These are phyloP conservation scores for Poeciliopsis presidionis DNA, from an alignment of 2,797 vertebrate species.

Conservation along the genomic window DNA sequence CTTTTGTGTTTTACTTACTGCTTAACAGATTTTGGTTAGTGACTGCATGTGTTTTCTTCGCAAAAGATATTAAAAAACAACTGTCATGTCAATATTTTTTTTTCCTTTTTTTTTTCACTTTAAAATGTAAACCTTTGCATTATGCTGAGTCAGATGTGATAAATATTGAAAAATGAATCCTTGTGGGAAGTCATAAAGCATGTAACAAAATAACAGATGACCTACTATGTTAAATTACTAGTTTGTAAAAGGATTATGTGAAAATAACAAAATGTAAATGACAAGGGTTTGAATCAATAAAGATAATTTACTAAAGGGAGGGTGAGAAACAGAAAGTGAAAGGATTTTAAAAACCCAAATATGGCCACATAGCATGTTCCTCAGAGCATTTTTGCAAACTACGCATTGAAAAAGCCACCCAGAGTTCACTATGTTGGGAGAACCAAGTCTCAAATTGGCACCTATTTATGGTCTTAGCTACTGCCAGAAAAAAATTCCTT, in stretches of 20 bases:
- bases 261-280: not conserved
- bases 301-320: conserved; percentile 51
- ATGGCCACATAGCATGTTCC: conserved; percentile 70
- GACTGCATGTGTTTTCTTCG: not conserved
- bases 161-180: not conserved
- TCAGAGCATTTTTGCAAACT: conserved; percentile 69
- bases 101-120: not conserved
- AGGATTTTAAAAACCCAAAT: conserved; percentile 62
- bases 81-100: not conserved
- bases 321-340: conserved; percentile 34
- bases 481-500: conserved; percentile 80
- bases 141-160: not conserved
- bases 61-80: not conserved
- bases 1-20: not conserved
- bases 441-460: conserved; percentile 80
- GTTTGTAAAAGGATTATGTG: not conserved
- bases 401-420: conserved; percentile 79
- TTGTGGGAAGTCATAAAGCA: not conserved
- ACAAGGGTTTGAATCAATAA: not conserved
- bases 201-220: not conserved
- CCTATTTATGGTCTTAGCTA: conserved; percentile 81
- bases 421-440: conserved; percentile 73
- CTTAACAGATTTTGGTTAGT: not conserved
- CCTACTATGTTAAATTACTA: not conserved
- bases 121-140: not conserved